phyloP scores from a whole-genome alignment of 2,113 vertebrate genomes.

The Microtus pennsylvanicus region DNA sequence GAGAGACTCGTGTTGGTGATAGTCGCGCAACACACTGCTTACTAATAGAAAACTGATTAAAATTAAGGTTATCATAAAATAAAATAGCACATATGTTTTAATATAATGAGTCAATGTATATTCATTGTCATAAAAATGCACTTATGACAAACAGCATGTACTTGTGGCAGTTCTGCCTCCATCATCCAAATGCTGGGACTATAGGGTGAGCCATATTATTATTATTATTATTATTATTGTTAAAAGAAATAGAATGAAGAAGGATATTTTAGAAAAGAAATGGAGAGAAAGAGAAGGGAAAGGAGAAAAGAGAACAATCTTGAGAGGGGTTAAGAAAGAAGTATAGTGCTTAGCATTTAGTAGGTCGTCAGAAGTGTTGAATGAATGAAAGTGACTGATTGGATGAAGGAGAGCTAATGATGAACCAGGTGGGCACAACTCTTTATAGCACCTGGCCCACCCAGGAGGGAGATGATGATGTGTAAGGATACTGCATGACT shows the following conservation, averaged over 20 bases:
- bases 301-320: background rate
- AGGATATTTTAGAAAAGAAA: background rate
- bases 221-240: background rate
- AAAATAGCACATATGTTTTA: background rate
- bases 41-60: background rate
- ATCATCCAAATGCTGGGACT: background rate
- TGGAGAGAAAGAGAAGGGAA: background rate
- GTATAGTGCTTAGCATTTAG: background rate
- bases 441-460: background rate
- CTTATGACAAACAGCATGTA: background rate
- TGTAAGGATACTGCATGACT: background rate
- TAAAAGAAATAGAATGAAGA: constrained; percentile 21
- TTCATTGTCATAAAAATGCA: background rate
- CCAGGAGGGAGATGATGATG: too few species aligned
- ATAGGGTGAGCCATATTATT: background rate
- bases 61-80: background rate
- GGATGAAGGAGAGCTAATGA: background rate
- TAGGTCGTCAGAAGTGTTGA: background rate
- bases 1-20: background rate
- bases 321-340: background rate
- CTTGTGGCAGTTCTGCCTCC: background rate
- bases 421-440: background rate
- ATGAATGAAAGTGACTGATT: background rate
- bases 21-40: background rate
- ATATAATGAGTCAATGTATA: background rate